Conservation (phyloP, 2,797 vertebrate species). For the Eulemur coronatus region DNA sequence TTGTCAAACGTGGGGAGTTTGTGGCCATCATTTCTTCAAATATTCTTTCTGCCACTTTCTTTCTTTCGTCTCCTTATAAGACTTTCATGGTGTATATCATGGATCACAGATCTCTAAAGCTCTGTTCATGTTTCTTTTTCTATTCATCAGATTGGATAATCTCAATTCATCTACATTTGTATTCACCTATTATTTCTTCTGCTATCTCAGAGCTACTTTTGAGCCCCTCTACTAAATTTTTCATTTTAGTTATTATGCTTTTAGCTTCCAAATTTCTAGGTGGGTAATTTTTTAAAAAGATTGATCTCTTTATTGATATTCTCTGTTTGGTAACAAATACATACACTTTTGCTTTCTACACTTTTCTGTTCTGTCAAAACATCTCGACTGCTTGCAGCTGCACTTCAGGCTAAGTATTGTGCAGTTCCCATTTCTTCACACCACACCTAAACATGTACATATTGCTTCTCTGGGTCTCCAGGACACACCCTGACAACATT, state of each 20-base stretch:
- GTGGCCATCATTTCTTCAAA: neutral
- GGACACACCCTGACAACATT: neutral
- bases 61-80: neutral
- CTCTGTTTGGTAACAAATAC: neutral
- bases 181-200: neutral
- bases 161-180: neutral
- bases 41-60: neutral
- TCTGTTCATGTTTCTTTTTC: neutral
- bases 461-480: neutral
- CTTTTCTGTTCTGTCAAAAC: constrained; percentile 33
- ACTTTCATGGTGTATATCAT: neutral
- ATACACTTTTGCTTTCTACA: constrained; percentile 35
- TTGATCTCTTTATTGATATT: neutral
- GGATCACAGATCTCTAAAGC: neutral
- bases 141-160: neutral
- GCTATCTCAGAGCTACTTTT: neutral
- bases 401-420: neutral
- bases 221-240: neutral
- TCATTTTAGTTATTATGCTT: neutral
- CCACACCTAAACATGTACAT: neutral
- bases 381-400: neutral
- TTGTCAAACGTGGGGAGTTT: neutral
- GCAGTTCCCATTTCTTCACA: neutral
- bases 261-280: neutral
- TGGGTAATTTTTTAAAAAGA: neutral